Base-by-base conservation (phyloP, 30 jellyfish, hydroid and myxozoan genomes). In the Catostylus mosaicus region DNA sequence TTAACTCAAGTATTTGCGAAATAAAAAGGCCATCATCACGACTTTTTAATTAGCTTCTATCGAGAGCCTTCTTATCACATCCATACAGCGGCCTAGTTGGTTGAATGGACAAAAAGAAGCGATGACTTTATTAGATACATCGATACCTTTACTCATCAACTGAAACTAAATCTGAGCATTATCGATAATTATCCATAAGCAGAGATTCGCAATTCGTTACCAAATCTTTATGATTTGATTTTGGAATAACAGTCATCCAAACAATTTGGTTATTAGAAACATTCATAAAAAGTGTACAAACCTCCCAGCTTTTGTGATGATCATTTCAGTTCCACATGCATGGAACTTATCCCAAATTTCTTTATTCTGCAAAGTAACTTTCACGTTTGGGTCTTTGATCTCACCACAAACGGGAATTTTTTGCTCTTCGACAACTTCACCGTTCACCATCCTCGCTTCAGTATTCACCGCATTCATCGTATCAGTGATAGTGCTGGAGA, bases 281-380 rank as follows among this genome's bases (percentile, higher is more conserved):
- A 16, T 43, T 43, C 16, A 77, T 11, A 35, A 35, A 47, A 23
- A n/a, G 9, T 1, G 18, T 48, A 31, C 89, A 31, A 86, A 91
- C 98, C 98, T 85, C 81, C 98, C 98, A 47, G 97, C 97, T 82
- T 87, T 93, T 66, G 98, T 93, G 73, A 93, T 88, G 38, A 93
- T 93, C 98, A 93, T 93, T 76, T 93, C 98, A 20, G 96, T 93
- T 19, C 96, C 98, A 69, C 67, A 84, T 6, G 90, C 88, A 59
- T 93, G 97, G 79, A 93, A 93, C 60, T 86, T 87, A 20, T 83
- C 93, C 98, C 98, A 93, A 47, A 93, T 85, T n/a, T 93, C 97
- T 48, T 83, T 81, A 71, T 93, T 88, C 62, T 85, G 96, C 30
- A 93, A 76, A 18, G 90, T 87, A 37, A 93, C 97, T 67, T 87